Evolutionary conservation across 2,113 vertebrate genomes (phyloP).

Genomic region (Syngnathoides biaculeatus): DNA sequence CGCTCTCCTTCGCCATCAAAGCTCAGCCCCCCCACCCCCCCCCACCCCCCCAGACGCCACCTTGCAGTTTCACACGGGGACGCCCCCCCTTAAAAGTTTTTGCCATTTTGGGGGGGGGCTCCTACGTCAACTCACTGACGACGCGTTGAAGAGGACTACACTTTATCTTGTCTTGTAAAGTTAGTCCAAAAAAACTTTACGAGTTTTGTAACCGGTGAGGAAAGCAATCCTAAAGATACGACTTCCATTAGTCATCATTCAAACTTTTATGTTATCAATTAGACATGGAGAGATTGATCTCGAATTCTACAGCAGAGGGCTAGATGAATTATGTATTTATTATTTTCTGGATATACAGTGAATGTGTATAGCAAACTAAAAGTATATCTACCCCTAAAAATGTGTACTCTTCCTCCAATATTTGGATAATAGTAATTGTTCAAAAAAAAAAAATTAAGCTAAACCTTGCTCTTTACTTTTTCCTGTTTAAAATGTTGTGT

Average conservation of each 20-base stretch:
- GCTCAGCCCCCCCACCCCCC: conserved; percentile 12
- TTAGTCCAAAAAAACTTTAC: neutral
- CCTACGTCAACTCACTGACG: neutral
- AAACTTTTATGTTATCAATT: neutral
- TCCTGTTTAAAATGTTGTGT: too few species aligned
- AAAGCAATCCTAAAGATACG: neutral
- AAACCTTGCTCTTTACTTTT: too few species aligned
- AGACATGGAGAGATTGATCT: neutral
- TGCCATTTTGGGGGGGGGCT: neutral
- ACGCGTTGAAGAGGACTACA: neutral
- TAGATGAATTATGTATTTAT: too few species aligned
- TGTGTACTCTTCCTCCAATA: too few species aligned
- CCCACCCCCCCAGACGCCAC: too few species aligned
- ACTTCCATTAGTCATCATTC: neutral
- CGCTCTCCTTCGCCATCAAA: conserved; percentile 41
- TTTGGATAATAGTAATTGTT: too few species aligned
- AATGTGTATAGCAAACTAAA: too few species aligned
- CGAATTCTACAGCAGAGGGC: too few species aligned
- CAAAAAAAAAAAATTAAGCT: too few species aligned
- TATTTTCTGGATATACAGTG: too few species aligned
- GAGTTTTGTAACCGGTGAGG: neutral
- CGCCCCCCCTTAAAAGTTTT: neutral
- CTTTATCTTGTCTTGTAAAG: neutral
- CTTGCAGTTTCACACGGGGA: conserved; percentile 23
- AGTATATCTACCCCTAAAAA: too few species aligned